A percentile compares a stretch with the other conserved stretches of the same genome.
Evolutionary conservation across 2,113 vertebrate species (phyloP).

Genomic region (Psilopsiagon aurifrons): DNA sequence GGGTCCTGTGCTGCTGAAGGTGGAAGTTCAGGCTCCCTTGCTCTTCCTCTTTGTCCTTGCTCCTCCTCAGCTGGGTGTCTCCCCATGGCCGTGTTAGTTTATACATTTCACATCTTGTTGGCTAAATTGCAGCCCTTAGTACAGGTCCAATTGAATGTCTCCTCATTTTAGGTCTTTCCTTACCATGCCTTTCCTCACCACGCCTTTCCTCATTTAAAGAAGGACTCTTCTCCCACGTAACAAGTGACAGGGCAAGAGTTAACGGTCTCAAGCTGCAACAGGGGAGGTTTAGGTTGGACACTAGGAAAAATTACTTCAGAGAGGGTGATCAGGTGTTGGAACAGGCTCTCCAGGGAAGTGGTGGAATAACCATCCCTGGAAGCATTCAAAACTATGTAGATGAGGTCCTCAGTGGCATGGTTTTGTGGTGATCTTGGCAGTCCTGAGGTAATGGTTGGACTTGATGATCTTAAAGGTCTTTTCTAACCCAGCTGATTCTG

Average conservation of each 20-base stretch:
- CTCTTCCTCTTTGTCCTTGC: not conserved
- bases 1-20: not conserved
- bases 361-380: not conserved
- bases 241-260: not conserved
- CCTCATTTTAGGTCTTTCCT: not conserved
- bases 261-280: not conserved
- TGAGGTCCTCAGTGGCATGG: not conserved
- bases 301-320: not conserved
- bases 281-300: not conserved
- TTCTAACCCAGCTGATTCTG: not conserved
- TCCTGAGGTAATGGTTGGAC: not conserved
- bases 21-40: not conserved
- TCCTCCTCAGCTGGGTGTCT: not conserved
- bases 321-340: not conserved
- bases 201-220: not conserved
- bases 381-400: not conserved
- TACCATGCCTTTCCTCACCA: not conserved
- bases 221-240: not conserved
- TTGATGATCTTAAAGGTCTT: not conserved
- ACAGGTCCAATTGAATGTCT: rapidly evolving
- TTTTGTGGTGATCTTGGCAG: not conserved
- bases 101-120: not conserved
- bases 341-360: not conserved
- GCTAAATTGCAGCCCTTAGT: not conserved
- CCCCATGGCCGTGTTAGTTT: rapidly evolving